These are phyloP conservation scores for Nycteola revayana DNA, from an alignment of 2,888 invertebrate species.

Conservation along the genomic window DNA sequence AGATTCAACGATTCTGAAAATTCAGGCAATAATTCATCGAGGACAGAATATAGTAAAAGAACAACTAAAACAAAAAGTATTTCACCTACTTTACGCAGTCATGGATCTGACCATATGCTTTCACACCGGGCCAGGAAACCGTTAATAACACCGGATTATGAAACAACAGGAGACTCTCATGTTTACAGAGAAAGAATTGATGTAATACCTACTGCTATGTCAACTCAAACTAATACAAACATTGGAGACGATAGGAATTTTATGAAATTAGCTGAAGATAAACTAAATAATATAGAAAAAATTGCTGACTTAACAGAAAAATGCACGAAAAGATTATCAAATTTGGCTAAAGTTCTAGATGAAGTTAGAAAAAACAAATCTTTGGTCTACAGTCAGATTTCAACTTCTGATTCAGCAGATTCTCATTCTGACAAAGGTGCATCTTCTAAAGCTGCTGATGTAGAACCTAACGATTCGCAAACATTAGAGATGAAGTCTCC, in stretches of 20 bases:
- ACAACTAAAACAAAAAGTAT: slow-evolving; percentile 2
- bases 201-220: slow-evolving; percentile 41
- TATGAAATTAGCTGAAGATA: slow-evolving; percentile 65
- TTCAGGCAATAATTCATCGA: slow-evolving; percentile 8
- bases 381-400: slow-evolving; percentile 61
- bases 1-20: slow-evolving; percentile 24
- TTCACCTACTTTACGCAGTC: slow-evolving; percentile 1
- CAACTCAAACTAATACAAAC: slow-evolving; percentile 60
- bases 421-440: slow-evolving; percentile 53
- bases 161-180: slow-evolving; percentile 25
- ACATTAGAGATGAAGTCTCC: slow-evolving; percentile 23
- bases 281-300: slow-evolving; percentile 75
- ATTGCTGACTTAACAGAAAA: slow-evolving; percentile 74
- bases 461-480: slow-evolving; percentile 19
- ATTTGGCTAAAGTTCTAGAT: slow-evolving; percentile 70
- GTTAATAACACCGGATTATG: slow-evolving; percentile 43
- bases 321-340: slow-evolving; percentile 71
- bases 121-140: slow-evolving; percentile 1
- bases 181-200: slow-evolving; percentile 21
- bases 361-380: slow-evolving; percentile 75
- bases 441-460: slow-evolving; percentile 17
- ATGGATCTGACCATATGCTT: neutral
- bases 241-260: slow-evolving; percentile 55
- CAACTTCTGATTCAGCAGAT: slow-evolving; percentile 53
- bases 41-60: slow-evolving; percentile 7